Conservation (phyloP, 2,113 vertebrate genomes). For the Reinhardtius hippoglossoides region DNA sequence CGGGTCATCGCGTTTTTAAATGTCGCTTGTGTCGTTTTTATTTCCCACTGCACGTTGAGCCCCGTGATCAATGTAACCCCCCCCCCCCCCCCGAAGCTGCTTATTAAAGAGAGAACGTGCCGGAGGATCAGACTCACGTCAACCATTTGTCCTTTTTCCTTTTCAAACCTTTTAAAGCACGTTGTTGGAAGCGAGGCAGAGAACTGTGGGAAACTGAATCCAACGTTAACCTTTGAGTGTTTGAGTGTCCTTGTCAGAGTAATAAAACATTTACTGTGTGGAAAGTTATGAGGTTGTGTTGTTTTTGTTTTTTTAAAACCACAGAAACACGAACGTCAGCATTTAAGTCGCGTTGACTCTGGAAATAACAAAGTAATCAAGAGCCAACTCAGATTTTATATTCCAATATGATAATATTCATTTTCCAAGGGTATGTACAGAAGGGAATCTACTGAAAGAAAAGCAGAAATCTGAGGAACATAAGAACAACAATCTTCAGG, state of each 20-base stretch:
- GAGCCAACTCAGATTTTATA: no score
- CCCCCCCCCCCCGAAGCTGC: slow-evolving; percentile 30
- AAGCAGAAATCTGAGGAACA: no score
- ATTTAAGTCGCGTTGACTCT: no score
- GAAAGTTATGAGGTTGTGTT: background rate
- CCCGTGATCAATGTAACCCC: slow-evolving; percentile 7
- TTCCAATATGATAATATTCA: background rate
- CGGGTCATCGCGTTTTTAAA: background rate
- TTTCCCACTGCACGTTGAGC: slow-evolving; percentile 82
- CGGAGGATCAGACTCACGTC: background rate
- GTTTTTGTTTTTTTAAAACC: no score
- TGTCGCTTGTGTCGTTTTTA: slow-evolving; percentile 9
- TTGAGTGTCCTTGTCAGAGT: slow-evolving; percentile 43
- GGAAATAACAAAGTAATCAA: background rate
- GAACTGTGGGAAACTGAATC: slow-evolving; percentile 6
- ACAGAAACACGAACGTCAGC: no score
- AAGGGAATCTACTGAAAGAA: background rate
- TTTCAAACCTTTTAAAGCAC: background rate
- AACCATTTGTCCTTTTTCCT: background rate
- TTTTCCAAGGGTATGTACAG: slow-evolving; percentile 33
- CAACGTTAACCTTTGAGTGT: slow-evolving; percentile 19
- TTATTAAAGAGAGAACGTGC: slow-evolving; percentile 5
- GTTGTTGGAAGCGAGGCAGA: background rate
- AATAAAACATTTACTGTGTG: slow-evolving; percentile 70
- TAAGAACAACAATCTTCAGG: no score